phyloP scores from a whole-genome alignment of 2,888 invertebrate genomes.

The Mactromeris polynyma region DNA sequence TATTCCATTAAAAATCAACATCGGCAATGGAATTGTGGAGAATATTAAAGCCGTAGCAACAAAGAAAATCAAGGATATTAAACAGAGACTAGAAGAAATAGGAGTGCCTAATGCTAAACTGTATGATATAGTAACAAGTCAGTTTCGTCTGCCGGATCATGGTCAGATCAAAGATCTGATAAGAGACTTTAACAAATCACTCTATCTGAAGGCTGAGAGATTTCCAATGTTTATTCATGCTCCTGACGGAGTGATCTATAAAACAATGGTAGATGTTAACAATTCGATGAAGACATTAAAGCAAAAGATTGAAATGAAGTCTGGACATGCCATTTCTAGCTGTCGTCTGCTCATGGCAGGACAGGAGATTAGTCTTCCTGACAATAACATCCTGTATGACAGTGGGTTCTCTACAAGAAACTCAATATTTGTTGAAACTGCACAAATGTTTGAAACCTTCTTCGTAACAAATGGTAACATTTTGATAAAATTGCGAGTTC shows the following conservation, averaged over 20 bases:
- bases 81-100: constrained; percentile 76
- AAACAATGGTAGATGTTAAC: constrained; percentile 75
- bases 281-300: constrained; percentile 77
- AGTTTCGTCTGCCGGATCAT: constrained; percentile 73
- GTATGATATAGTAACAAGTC: constrained; percentile 74
- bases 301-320: constrained; percentile 78
- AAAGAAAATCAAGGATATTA: constrained; percentile 75
- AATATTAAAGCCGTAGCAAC: constrained; percentile 76
- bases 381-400: constrained; percentile 73
- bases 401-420: constrained; percentile 76
- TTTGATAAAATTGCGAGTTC: constrained; percentile 76
- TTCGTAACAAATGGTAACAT: constrained; percentile 75
- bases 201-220: constrained; percentile 77
- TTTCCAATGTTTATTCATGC: constrained; percentile 81
- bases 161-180: constrained; percentile 74
- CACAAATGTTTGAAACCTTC: constrained; percentile 70
- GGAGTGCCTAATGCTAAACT: constrained; percentile 80
- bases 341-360: constrained; percentile 78
- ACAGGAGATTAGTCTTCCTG: constrained; percentile 70
- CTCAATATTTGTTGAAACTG: constrained; percentile 76
- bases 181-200: constrained; percentile 72
- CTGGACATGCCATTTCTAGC: constrained; percentile 75
- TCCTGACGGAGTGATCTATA: constrained; percentile 79
- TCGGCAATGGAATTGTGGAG: constrained; percentile 80
- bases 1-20: constrained; percentile 74